Evolutionary conservation across 2,113 vertebrate genomes (phyloP), one percentile per base, ranked within the genome.

Genomic region (Chauna torquata): DNA sequence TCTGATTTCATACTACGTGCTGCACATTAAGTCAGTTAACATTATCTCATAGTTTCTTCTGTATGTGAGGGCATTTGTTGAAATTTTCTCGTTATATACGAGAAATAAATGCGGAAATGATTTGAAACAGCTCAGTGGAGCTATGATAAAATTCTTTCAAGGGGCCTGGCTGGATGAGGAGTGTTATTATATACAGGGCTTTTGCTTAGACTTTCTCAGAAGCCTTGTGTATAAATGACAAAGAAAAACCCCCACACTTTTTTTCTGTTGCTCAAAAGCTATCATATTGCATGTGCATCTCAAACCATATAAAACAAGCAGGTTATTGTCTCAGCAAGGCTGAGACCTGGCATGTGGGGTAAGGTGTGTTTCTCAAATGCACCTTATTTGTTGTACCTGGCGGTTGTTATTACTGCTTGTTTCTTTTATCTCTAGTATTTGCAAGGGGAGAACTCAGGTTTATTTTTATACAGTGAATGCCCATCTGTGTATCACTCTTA

Each of bases 141-240:
- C 52, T 91, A 27, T 79, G 76, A 81, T 95, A 90, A 90, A 94
- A 92, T 93, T 74, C 18, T 80, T 90, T 47, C 5, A 5, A 85
- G 50, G 62, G 91, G 70, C 45, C 34, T 52, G 71, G 24, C 71
- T 90, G 47, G 42, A 87, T 34, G 45, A 87, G 44, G 74, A 72
- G 13, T 40, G 14, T 87, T 87, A 62, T 58, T 70, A 17, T 4
- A 70, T 28, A 24, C 16, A 38, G 72, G 45, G 38, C 47, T 96
- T 34, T 47, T 24, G 36, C 58, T 87, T 86, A 69, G 66, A 5
- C 59, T 93, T 93, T 86, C 40, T 90, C 4, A 5, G 30, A 66
- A 77, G 36, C 40, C 83, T 96, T 85, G 34, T 45, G 47, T 94
- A 32, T 86, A 89, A 86, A 49, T 76, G 45, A 61, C 44, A 92